Evolutionary conservation across 2,888 invertebrate genomes (phyloP), one percentile per base, ranked within the genome.

Genomic region (Polydrusus cervinus): DNA sequence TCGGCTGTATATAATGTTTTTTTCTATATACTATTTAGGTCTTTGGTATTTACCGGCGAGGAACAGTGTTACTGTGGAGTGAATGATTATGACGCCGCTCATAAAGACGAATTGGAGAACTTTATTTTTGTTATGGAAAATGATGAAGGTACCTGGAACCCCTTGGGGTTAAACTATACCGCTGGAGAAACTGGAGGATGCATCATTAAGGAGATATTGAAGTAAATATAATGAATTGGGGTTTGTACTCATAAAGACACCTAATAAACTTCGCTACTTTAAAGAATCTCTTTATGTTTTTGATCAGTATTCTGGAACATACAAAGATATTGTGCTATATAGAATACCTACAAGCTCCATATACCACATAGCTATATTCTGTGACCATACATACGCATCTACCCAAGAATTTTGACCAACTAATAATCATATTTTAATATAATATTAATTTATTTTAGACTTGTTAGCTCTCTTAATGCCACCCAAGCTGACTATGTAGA

Each of bases 61-160:
- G 69, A 69, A 49, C 61, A 69, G 16, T 69, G 69, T 25, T 69
- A 69, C 16, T 69, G 69, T 61, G 69, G 69, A 3, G 69, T 69
- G 5, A 69, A 69, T 18, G 69, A 69, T 49, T 69, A 69, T 38
- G 69, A 69, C 18, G 69, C 38, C 3, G 69, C 60, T 5, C 69
- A 69, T 49, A 60, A 38, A 38, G 38, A 69, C 13, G 69, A 69
- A n/a, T 16, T 69, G 49, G 18, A 69, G 49, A 69, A 69, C 13
- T 69, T 69, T 34, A 69, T 69, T 61, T 69, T 69, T 30, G 69
- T 69, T 16, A 69, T 69, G 69, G 69, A 69, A 47, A 69, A 34
- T 38, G 69, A 69, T 30, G 69, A 69, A 38, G 69, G 69, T n/a
- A 43, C 60, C 3, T 69, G 69, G 69, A 69, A 69, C 38, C 69